These are phyloP conservation scores for Drosophila demipolita DNA, from an alignment of 2,888 invertebrate genomes.

Conservation along the genomic window DNA sequence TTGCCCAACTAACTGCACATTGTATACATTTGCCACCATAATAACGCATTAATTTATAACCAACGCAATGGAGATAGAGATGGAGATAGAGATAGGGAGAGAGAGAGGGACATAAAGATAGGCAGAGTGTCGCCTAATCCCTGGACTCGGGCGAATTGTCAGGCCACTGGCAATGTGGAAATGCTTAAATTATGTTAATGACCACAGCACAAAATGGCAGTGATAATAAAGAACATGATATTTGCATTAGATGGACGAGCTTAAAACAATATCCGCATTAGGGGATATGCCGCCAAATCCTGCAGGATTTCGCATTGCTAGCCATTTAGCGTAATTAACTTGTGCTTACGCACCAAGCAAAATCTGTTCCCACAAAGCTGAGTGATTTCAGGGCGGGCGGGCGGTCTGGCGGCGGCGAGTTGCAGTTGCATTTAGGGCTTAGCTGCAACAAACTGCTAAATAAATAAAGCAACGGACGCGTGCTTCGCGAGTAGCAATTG, in stretches of 20 bases:
- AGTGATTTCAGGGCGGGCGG: constrained; percentile 27
- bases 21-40: background rate
- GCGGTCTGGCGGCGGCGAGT: background rate
- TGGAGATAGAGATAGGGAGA: too few species aligned
- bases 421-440: constrained; percentile 53
- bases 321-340: constrained; percentile 66
- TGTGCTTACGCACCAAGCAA: constrained; percentile 36
- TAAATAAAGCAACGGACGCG: constrained; percentile 71
- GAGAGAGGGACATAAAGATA: background rate
- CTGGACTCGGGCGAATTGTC: constrained; percentile 7
- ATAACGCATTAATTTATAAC: constrained; percentile 40
- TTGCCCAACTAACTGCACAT: constrained; percentile 10
- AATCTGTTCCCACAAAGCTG: constrained; percentile 67
- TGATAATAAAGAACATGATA: constrained; percentile 57
- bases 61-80: background rate
- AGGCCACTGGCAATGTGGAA: constrained; percentile 54
- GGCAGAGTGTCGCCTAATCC: constrained; percentile 24
- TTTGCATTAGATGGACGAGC: constrained; percentile 51
- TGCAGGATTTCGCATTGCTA: constrained; percentile 7
- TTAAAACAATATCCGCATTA: constrained; percentile 50
- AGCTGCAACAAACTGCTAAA: constrained; percentile 63
- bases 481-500: constrained; percentile 66
- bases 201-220: constrained; percentile 2
- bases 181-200: constrained; percentile 66
- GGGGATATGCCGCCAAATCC: constrained; percentile 35